phyloP scores from a whole-genome alignment of 2,888 invertebrate genomes.

The Pyrrhia umbra region DNA sequence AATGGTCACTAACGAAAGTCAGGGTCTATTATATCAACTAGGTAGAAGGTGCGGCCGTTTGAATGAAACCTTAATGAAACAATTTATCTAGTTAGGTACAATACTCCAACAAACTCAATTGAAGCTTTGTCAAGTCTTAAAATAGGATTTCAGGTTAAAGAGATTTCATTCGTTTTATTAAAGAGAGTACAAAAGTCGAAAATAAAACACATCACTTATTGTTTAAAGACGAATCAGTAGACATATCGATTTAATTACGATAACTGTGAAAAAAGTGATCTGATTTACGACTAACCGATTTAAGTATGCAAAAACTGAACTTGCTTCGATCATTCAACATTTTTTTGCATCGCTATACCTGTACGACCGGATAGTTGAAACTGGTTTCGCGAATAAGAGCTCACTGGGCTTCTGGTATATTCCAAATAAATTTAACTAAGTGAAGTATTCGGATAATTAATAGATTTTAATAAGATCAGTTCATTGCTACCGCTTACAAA shows the following conservation, averaged over 20 bases:
- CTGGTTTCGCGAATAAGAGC: conserved; percentile 52
- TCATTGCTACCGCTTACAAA: background rate
- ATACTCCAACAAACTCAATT: background rate
- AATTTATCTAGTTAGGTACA: background rate
- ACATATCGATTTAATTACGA: conserved; percentile 50
- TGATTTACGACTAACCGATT: conserved; percentile 38
- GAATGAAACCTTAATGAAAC: background rate
- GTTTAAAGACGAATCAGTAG: conserved; percentile 31
- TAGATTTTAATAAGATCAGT: conserved; percentile 4
- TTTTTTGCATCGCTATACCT: conserved; percentile 41
- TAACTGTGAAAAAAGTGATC: conserved; percentile 41
- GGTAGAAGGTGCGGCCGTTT: background rate
- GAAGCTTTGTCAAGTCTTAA: background rate
- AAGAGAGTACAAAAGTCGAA: background rate
- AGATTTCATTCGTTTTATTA: background rate
- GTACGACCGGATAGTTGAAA: conserved; percentile 43
- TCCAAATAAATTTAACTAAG: conserved; percentile 17
- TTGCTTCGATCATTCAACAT: conserved; percentile 53
- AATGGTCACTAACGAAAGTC: background rate
- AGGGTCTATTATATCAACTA: background rate
- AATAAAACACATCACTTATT: background rate
- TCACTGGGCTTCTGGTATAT: conserved; percentile 36
- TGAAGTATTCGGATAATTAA: conserved; percentile 7
- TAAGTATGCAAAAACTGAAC: conserved; percentile 44
- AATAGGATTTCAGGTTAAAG: background rate